These are phyloP conservation scores for Lacerta bilineata DNA, from an alignment of 2,797 vertebrate species.

Conservation along the genomic window DNA sequence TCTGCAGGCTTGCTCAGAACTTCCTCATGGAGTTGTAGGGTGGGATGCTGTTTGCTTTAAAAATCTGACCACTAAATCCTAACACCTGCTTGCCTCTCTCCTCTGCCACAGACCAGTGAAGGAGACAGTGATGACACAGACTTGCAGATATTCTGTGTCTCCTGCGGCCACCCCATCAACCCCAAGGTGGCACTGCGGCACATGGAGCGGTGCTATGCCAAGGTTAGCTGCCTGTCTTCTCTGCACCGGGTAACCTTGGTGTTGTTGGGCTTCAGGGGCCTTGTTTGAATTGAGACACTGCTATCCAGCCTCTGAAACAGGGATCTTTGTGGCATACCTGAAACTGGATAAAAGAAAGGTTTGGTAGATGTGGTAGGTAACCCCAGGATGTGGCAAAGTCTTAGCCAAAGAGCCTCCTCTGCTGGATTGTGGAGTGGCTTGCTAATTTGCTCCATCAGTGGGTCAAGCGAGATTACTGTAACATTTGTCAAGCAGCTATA, in stretches of 20 bases:
- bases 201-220: conserved; percentile 96
- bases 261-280: neutral
- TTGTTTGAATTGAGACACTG: neutral
- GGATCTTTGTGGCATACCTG: neutral
- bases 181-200: conserved; percentile 93
- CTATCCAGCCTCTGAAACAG: neutral
- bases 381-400: neutral
- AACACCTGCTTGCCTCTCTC: neutral
- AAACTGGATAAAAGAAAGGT: too few species aligned
- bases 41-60: neutral
- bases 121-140: conserved; percentile 94
- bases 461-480: neutral
- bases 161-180: conserved; percentile 94
- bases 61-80: neutral
- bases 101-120: conserved; percentile 87
- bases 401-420: neutral
- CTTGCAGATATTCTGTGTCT: conserved; percentile 96
- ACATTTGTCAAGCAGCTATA: neutral
- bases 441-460: neutral
- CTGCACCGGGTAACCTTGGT: neutral
- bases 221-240: conserved; percentile 79
- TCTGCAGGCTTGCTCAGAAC: neutral
- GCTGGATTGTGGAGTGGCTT: neutral
- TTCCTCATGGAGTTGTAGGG: neutral
- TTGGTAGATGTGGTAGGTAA: too few species aligned